These are phyloP conservation scores for Bolborhynchus lineola DNA, from an alignment of 2,113 vertebrate species.

Conservation along the genomic window DNA sequence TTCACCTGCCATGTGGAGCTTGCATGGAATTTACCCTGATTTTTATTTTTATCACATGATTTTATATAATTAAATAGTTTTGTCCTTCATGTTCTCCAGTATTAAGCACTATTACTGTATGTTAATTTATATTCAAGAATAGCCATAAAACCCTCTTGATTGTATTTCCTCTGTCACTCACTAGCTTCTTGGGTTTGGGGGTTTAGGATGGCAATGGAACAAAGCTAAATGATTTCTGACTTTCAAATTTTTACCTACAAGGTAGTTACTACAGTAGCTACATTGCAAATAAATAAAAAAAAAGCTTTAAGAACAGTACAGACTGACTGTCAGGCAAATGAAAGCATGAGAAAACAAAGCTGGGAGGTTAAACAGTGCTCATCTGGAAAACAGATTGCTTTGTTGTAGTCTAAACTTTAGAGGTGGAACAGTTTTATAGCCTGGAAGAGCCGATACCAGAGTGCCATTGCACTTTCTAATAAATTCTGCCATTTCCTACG, in stretches of 20 bases:
- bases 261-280: background rate
- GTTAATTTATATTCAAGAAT: background rate
- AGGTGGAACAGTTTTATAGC: background rate
- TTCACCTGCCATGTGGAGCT: background rate
- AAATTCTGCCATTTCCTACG: background rate
- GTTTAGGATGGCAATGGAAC: background rate
- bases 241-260: background rate
- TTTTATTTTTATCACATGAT: background rate
- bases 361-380: background rate
- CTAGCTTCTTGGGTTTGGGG: background rate
- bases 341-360: background rate
- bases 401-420: background rate
- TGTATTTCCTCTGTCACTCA: background rate
- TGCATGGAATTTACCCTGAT: background rate
- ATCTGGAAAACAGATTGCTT: background rate
- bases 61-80: accelerated
- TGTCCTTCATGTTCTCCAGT: background rate
- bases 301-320: background rate
- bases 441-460: background rate
- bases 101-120: background rate
- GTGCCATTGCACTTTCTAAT: background rate
- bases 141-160: background rate
- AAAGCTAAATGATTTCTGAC: background rate
- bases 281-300: background rate
- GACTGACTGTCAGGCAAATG: background rate